A percentile compares a stretch with the other conserved stretches of the same genome.
Evolutionary conservation across 2,797 vertebrate species (phyloP).

Genomic region (Dryobates pubescens): DNA sequence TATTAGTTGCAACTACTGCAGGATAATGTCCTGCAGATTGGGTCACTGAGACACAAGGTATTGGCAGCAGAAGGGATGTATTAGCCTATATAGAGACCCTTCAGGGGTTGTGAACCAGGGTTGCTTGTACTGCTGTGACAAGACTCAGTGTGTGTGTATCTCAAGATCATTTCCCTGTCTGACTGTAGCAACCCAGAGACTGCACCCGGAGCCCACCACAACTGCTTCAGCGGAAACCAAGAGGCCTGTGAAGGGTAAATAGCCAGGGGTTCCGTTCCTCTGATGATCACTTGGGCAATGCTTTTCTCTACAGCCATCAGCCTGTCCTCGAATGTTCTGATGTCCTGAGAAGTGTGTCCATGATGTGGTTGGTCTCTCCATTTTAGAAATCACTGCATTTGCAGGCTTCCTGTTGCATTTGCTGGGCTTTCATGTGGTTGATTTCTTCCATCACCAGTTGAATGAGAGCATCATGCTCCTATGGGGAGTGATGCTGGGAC

Average conservation of each 20-base stretch:
- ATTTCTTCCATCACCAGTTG: background rate
- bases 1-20: rapidly evolving
- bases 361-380: rapidly evolving
- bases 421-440: background rate
- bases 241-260: slow-evolving; percentile 26
- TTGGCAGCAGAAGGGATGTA: background rate
- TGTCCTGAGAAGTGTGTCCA: background rate
- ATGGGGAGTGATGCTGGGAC: background rate
- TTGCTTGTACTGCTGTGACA: no score
- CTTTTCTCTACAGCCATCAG: background rate
- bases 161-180: no score
- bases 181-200: no score
- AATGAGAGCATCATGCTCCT: background rate
- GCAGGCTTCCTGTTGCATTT: background rate
- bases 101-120: background rate
- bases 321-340: background rate
- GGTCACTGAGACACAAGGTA: background rate
- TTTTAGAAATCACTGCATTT: rapidly evolving
- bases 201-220: no score
- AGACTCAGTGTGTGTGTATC: no score
- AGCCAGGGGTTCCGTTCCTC: background rate
- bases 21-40: background rate
- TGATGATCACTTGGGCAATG: background rate
- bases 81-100: background rate
- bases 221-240: background rate